Percentiles rank a stretch among this genome's conserved stretches.
Conservation (phyloP, 2,797 vertebrate genomes). For the Crenichthys baileyi region DNA sequence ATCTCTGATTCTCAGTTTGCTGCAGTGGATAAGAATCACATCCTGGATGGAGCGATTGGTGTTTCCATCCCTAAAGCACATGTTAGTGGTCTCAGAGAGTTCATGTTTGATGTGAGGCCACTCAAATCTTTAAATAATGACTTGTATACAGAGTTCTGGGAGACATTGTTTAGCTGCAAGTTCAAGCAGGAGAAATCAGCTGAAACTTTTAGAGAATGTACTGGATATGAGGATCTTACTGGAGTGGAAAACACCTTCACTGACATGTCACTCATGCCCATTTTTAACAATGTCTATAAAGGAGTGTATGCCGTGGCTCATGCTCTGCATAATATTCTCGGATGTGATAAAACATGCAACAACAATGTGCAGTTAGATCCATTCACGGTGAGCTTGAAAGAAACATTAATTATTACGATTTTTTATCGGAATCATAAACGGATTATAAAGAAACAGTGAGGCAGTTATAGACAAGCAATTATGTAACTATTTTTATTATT, state of each 20-base stretch:
- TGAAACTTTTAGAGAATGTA: constrained; percentile 59
- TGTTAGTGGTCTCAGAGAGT: constrained; percentile 69
- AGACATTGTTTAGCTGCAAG: constrained; percentile 71
- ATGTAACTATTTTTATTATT: too few species aligned
- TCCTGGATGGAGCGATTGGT: constrained; percentile 77
- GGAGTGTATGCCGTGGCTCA: constrained; percentile 78
- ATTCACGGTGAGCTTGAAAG: too few species aligned
- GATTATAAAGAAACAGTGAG: too few species aligned
- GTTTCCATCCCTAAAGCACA: constrained; percentile 73
- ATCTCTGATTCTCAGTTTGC: constrained; percentile 71
- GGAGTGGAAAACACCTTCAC: constrained; percentile 66
- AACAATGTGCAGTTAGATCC: constrained; percentile 42
- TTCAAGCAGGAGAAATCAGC: constrained; percentile 41
- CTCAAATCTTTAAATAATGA: constrained; percentile 59
- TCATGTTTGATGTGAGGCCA: constrained; percentile 68
- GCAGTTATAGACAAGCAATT: too few species aligned
- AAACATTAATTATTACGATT: too few species aligned
- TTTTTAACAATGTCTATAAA: constrained; percentile 78
- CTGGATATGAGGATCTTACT: constrained; percentile 63
- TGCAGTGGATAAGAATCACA: constrained; percentile 52
- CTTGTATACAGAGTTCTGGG: constrained; percentile 77
- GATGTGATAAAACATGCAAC: neutral
- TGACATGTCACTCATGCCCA: constrained; percentile 76
- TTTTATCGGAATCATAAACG: too few species aligned
- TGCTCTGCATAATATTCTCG: constrained; percentile 66